A percentile compares a stretch with the other conserved stretches of the same genome.
These are phyloP conservation scores for Coenonympha arcania DNA, from an alignment of 2,888 invertebrate species.

Conservation along the genomic window DNA sequence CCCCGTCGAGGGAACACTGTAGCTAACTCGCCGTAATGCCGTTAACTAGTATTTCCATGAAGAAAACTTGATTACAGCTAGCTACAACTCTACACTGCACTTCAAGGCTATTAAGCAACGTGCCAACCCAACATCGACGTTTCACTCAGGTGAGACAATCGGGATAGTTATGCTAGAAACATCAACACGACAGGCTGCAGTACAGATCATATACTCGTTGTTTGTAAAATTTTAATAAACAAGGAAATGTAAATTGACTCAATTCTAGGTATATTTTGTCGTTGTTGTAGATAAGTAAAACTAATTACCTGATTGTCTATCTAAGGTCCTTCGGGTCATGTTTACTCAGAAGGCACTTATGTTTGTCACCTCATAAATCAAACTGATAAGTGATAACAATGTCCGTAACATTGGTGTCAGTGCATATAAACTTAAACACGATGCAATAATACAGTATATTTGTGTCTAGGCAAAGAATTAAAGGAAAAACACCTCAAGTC, in stretches of 20 bases:
- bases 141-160: no score
- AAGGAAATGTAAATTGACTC: no score
- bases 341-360: slow-evolving; percentile 17
- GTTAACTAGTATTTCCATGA: slow-evolving; percentile 26
- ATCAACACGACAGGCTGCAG: no score
- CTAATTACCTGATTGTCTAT: slow-evolving; percentile 16
- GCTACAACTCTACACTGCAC: no score
- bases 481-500: no score
- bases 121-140: no score
- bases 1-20: slow-evolving; percentile 18
- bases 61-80: slow-evolving; percentile 26
- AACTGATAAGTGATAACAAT: slow-evolving; percentile 17
- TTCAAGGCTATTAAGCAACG: no score
- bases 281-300: not conserved
- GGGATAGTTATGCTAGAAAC: no score
- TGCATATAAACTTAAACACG: not conserved
- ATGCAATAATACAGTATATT: not conserved
- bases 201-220: no score
- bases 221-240: no score
- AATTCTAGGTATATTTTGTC: not conserved
- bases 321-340: slow-evolving; percentile 7
- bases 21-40: slow-evolving; percentile 18
- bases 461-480: not conserved
- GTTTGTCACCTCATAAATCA: slow-evolving; percentile 25
- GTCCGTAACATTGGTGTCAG: slow-evolving; percentile 8